A percentile compares a stretch with the other conserved stretches of the same genome.
These are phyloP conservation scores for Lepas anatifera DNA, from an alignment of 2,888 invertebrate genomes.

Conservation along the genomic window DNA sequence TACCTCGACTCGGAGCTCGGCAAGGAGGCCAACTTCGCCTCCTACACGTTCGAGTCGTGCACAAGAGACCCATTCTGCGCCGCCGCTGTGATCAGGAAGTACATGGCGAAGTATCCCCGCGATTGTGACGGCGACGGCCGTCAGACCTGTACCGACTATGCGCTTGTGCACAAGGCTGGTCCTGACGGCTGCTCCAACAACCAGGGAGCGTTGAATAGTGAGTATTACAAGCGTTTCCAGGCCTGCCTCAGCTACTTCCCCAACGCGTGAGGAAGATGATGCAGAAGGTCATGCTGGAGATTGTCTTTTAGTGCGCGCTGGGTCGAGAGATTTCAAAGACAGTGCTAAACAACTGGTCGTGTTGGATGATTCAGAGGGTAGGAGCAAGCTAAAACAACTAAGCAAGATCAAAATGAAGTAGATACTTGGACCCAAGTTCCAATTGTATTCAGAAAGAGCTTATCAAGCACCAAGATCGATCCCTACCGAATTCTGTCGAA, in stretches of 20 bases:
- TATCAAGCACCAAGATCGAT: too few relatives aligned
- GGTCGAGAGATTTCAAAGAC: too few relatives aligned
- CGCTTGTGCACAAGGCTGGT: background rate
- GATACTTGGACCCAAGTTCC: too few relatives aligned
- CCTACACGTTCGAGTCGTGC: background rate
- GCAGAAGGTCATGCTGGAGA: too few relatives aligned
- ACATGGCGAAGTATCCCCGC: background rate
- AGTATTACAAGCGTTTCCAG: background rate
- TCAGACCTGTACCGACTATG: background rate
- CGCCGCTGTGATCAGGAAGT: slow-evolving; percentile 7
- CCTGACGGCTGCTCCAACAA: background rate
- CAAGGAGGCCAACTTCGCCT: background rate
- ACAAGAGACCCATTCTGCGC: background rate
- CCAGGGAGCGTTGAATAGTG: background rate
- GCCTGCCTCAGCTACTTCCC: background rate
- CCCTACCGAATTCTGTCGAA: too few relatives aligned
- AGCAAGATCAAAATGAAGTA: too few relatives aligned
- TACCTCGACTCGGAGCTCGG: slow-evolving; percentile 21
- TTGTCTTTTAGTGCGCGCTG: too few relatives aligned
- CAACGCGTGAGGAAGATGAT: background rate
- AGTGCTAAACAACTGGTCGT: too few relatives aligned
- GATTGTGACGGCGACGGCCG: background rate
- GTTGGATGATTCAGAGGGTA: too few relatives aligned
- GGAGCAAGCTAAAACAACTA: too few relatives aligned
- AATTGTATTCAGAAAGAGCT: too few relatives aligned